Evolutionary conservation across 92 coral and sea anemone genomes (phyloP).

Genomic region (Phenganax marumi): DNA sequence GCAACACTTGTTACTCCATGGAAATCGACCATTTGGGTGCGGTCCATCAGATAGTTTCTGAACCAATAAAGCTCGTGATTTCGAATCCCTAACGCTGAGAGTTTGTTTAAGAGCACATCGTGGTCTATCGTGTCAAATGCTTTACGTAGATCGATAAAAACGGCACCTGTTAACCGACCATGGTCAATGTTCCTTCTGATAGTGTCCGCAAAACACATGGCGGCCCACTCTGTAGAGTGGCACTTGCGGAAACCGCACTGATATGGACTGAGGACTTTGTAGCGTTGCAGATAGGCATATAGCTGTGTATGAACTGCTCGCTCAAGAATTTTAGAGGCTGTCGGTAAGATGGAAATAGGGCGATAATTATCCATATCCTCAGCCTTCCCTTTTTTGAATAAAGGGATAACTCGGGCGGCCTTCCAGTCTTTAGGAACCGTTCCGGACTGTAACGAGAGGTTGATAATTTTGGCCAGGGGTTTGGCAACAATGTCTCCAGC

Average conservation of each 20-base stretch:
- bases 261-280: too few relatives aligned
- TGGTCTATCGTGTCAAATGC: conserved; percentile 60
- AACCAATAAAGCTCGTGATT: conserved; percentile 52
- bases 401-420: conserved; percentile 58
- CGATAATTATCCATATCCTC: conserved; percentile 61
- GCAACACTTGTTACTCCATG: conserved; percentile 44
- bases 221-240: conserved; percentile 57
- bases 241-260: too few relatives aligned
- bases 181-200: conserved; percentile 29
- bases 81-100: conserved; percentile 30
- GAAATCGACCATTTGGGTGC: conserved; percentile 41
- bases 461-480: conserved; percentile 20
- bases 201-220: conserved; percentile 27
- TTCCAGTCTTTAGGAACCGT: conserved; percentile 61
- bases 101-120: conserved; percentile 40
- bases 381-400: conserved; percentile 57
- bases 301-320: too few relatives aligned
- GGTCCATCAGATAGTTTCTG: conserved; percentile 27
- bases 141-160: conserved; percentile 52
- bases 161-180: conserved; percentile 21
- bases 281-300: too few relatives aligned
- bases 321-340: conserved; percentile 53
- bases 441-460: conserved; percentile 41
- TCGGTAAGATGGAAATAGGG: conserved; percentile 62
- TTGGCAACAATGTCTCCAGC: conserved; percentile 26